Evolutionary conservation across 2,113 vertebrate genomes (phyloP), one percentile per base, ranked within the genome.

Genomic region (Lampris incognitus): DNA sequence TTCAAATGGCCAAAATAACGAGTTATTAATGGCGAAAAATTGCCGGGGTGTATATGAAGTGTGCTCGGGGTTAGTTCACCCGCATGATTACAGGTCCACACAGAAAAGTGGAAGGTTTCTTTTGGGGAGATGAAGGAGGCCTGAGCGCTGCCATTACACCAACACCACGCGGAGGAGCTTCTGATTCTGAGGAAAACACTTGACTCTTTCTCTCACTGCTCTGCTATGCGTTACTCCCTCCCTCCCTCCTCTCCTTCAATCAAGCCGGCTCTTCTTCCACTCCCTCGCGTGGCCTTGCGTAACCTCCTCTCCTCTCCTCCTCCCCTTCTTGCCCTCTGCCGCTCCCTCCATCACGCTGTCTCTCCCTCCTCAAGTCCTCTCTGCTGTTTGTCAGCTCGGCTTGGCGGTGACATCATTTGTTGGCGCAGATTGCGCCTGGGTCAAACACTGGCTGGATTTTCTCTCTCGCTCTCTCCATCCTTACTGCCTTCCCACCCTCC

Each of bases 381-480:
- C 62, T 74, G 13, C 48, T 59, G 58, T 76, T 79, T 74, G 66
- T 74, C 58, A 76, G 66, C 37, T 9, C 1, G 2, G 57, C 74
- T 72, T 41, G 62, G 3, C n/a, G 5, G 59, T 83, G 83, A 83
- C 55, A 41, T 84, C 72, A 76, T 79, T 67, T 72, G 65, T 64
- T 71, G 69, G 48, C 74, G 64, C 57, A 81, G 68, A 81, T 81
- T 76, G 78, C 69, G 37, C n/a, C 46, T 24, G 6, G 41, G 55
- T 60, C 56, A 52, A 81, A 72, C 79, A 62, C 72, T 54, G 49
- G 52, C 66, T 74, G 72, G 68, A 81, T 84, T 73, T 81, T 59
- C 48, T 58, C 38, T 46, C 39, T 65, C 1, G 2, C 49, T 55
- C 1, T 74, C 44, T 60, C 36, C 41, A 10, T 40, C 10, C 24